Evolutionary conservation across 2,113 vertebrate genomes (phyloP).

Genomic region (pig (Sus scrofa)): DNA sequence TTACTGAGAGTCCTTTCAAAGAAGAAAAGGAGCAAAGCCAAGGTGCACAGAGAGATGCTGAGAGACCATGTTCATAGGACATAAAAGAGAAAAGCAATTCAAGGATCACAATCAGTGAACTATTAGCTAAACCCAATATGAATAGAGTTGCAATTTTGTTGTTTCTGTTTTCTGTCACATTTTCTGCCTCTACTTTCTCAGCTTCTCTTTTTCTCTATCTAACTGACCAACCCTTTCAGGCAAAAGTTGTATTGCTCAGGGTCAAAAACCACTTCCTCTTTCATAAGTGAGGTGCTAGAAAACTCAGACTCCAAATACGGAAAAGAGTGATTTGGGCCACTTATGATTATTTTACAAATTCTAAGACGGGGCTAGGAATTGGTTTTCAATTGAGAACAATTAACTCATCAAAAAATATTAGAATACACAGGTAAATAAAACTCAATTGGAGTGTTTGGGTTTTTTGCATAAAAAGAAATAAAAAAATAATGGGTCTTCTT

Average conservation of each 20-base stretch:
- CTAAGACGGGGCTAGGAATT: background rate
- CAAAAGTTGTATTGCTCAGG: background rate
- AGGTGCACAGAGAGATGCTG: background rate
- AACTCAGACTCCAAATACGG: background rate
- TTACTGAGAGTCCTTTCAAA: background rate
- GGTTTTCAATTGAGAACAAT: background rate
- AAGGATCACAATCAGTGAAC: background rate
- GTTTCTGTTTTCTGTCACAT: background rate
- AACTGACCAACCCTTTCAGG: background rate
- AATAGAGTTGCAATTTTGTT: background rate
- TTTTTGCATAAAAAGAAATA: conserved; percentile 8
- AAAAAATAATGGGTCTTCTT: background rate
- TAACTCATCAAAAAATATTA: background rate
- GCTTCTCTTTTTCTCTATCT: background rate
- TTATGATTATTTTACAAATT: background rate
- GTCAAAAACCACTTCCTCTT: background rate
- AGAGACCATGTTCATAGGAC: background rate
- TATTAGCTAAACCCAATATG: background rate
- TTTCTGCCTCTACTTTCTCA: background rate
- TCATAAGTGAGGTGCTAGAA: background rate
- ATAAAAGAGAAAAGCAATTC: background rate
- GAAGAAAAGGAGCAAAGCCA: background rate
- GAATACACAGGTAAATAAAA: background rate
- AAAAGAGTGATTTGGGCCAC: background rate
- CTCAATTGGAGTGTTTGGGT: background rate